A percentile compares a stretch with the other conserved stretches of the same genome.
phyloP scores from a whole-genome alignment of 2,113 vertebrate genomes.

The Paradoxurus hermaphroditus region DNA sequence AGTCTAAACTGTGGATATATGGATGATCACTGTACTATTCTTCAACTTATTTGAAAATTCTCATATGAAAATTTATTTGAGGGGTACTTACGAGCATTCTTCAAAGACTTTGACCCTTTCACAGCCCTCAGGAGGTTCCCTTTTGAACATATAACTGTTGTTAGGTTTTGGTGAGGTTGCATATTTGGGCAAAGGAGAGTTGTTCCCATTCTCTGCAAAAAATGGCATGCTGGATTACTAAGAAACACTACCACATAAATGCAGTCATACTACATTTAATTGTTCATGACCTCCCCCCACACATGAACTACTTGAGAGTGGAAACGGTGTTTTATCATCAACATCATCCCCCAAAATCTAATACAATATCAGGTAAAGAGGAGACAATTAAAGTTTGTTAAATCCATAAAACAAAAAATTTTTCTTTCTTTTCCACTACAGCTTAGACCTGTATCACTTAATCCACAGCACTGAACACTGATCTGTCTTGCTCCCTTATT shows the following conservation, averaged over 20 bases:
- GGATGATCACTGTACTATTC: not conserved
- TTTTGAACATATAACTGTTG: constrained; percentile 99
- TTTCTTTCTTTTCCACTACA: not conserved
- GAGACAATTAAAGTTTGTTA: not conserved
- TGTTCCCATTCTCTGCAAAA: constrained; percentile 93
- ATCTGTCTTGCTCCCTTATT: not conserved
- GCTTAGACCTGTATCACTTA: not conserved
- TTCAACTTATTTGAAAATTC: not conserved
- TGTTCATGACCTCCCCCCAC: not conserved
- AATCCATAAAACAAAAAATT: not conserved
- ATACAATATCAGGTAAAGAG: not conserved
- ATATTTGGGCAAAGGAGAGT: constrained; percentile 97
- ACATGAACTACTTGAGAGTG: not conserved
- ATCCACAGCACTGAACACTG: not conserved
- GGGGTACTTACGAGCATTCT: constrained; percentile 93
- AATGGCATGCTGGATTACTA: constrained; percentile 63
- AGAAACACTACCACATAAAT: not conserved
- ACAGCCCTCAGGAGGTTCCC: constrained; percentile 98
- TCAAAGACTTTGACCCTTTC: constrained; percentile 98
- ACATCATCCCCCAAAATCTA: not conserved
- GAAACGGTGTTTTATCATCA: not conserved
- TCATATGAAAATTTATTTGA: not conserved
- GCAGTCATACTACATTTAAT: not conserved
- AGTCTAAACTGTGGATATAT: not conserved
- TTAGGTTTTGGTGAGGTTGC: constrained; percentile 98